These are phyloP conservation scores for Heptascelio sp. DNA, from an alignment of 2,888 invertebrate species.

Conservation along the genomic window DNA sequence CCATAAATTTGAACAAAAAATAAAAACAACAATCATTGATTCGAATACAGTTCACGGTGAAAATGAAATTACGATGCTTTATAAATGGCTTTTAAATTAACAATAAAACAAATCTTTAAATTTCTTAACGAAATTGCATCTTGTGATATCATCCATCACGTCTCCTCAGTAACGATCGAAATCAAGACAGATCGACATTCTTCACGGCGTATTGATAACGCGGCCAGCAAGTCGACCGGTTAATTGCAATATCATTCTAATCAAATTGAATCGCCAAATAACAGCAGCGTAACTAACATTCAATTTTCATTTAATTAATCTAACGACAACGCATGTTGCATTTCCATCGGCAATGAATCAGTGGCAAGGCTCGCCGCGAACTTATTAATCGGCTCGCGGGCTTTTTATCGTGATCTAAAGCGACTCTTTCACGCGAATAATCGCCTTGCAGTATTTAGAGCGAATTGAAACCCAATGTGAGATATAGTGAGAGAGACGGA, in stretches of 20 bases:
- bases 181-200: neutral
- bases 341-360: constrained; percentile 36
- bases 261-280: constrained; percentile 39
- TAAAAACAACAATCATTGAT: too few species aligned
- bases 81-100: neutral
- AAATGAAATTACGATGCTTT: neutral
- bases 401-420: too few species aligned
- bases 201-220: constrained; percentile 25
- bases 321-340: constrained; percentile 42
- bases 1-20: too few species aligned
- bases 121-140: constrained; percentile 34
- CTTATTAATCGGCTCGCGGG: constrained; percentile 50
- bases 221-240: constrained; percentile 16
- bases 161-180: constrained; percentile 23
- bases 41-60: too few species aligned
- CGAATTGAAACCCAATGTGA: too few species aligned
- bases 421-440: too few species aligned
- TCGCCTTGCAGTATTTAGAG: too few species aligned
- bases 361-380: constrained; percentile 10
- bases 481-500: too few species aligned
- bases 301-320: constrained; percentile 62
- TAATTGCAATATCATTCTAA: constrained; percentile 42
- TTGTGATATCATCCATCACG: constrained; percentile 42
- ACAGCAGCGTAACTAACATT: constrained; percentile 46
- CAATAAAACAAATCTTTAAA: constrained; percentile 36